Base-by-base conservation (phyloP, 2,888 invertebrate genomes). In the Acronicta alni region DNA sequence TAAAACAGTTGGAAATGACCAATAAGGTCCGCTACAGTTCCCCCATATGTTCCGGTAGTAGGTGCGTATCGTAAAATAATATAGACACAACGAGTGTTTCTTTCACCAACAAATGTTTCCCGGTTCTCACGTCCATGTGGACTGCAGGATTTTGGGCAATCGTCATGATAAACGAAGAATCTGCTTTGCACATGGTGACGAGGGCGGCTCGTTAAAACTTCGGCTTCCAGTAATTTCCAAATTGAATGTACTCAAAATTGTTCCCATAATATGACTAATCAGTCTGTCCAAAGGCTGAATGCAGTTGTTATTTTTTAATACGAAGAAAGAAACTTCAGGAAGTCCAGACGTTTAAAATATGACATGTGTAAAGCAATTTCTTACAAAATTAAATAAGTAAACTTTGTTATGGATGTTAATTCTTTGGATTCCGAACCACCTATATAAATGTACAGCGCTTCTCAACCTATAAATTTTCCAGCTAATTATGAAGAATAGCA, bases 81-180 rank as follows among this genome's bases (percentile, higher is more conserved):
- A 79, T 79, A 77, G 35, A 35, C 6, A 35, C n/a, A 78, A 74
- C 61, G 75, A 73, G 72, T 79, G 81, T 89, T 88, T 89, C 86
- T 88, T 88, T 85, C 68, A 73, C 72, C 70, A 84, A 86, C 86
- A 86, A 87, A 88, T 87, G 85, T 82, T 81, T 66, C 67, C 78
- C 71, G 72, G 86, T 92, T 92, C 91, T 86, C 92, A 92, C 90
- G 88, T 89, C 86, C 93, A 93, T 89, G 84, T 93, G 93, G 86
- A 83, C 79, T 82, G 88, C 89, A 89, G 89, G 81, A 85, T 92
- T 93, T 93, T 91, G 84, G 92, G 87, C 85, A 91, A 88, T 83
- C 77, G 81, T 71, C 67, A 75, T 79, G 77, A 74, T 77, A 80
- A 70, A 64, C 53, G 58, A 72, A 77, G 86, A 90, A 91, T 92